Evolutionary conservation across 2,797 vertebrate genomes (phyloP), one percentile per base, ranked within the genome.

Genomic region (Tenualosa ilisha): DNA sequence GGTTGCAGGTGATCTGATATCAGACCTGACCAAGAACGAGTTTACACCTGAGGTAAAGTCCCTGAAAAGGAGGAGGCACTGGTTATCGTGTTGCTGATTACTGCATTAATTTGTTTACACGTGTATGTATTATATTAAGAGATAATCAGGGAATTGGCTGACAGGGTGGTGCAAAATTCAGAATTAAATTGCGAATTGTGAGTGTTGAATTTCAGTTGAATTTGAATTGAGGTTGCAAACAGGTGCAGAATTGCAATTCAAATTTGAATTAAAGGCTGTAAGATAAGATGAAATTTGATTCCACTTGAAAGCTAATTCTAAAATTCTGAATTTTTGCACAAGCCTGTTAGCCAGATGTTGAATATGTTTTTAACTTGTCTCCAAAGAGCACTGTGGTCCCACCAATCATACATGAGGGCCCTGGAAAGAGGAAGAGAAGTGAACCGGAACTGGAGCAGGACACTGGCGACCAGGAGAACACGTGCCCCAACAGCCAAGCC

Each of bases 351-450:
- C 54, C 3, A 22, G 17, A 59, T 22, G 54, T 22, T 5, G 5
- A 59, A 72, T 40, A 40, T 40, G 15, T 1, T 46, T 37, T 46
- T 6, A 20, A 20, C 37, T 46, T 46, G 72, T 43, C 72, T 17
- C 40, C 37, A 20, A 17, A 79, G 72, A 46, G 72, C 37, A 68
- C 86, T 0, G 46, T 11, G 4, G 88, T 88, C 50, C 89, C 87
- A 0, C 87, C 88, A 0, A 15, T 86, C 22, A 83, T 90, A 65
- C 86, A 86, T 46, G 91, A 92, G 79, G 86, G 88, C 43, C 87
- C 88, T 2, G 83, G 92, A 24, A 96, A 95, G 88, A 94, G 93
- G 89, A 96, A 95, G 87, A 88, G 95, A 17, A 90, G 83, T 22
- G 85, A 5, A 0, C 26, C 24, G 12, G 81, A 83, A 0, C 86